A percentile compares a stretch with the other conserved stretches of the same genome.
phyloP scores from a whole-genome alignment of 2,113 vertebrate species.

The Gymnorhina tibicen region DNA sequence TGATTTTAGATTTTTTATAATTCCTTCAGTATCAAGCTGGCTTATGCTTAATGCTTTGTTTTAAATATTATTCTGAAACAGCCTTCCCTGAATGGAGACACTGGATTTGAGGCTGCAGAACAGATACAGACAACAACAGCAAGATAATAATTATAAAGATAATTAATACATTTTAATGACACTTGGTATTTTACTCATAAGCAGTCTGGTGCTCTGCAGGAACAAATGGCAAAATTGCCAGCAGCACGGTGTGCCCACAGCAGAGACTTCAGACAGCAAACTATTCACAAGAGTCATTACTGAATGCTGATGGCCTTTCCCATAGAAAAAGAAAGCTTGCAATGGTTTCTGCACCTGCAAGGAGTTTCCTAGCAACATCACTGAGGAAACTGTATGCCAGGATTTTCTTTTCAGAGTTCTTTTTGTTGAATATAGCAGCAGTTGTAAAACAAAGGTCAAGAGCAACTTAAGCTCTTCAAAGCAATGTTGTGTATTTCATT shows the following conservation, averaged over 20 bases:
- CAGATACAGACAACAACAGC: neutral
- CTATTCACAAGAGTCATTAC: neutral
- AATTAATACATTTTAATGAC: neutral
- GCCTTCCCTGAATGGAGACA: neutral
- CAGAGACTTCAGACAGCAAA: neutral
- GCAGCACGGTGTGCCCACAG: neutral
- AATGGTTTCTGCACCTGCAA: conserved; percentile 54
- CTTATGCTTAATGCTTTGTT: neutral
- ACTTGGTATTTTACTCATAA: neutral
- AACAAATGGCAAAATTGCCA: neutral
- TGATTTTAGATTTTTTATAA: neutral
- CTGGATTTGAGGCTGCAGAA: neutral
- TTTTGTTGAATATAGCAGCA: conserved; percentile 29
- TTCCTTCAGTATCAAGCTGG: neutral
- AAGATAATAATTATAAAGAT: neutral
- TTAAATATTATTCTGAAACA: neutral
- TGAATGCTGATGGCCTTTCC: neutral
- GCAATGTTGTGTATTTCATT: neutral
- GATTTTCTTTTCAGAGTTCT: conserved; percentile 6
- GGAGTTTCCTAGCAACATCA: conserved; percentile 52
- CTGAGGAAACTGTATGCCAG: conserved; percentile 5
- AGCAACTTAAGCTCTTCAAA: conserved; percentile 25
- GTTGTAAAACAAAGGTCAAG: conserved; percentile 60
- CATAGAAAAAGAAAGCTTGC: neutral
- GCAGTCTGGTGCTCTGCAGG: neutral